Conservation (phyloP, 2,888 invertebrate species). For the Syrista parreyssii region DNA sequence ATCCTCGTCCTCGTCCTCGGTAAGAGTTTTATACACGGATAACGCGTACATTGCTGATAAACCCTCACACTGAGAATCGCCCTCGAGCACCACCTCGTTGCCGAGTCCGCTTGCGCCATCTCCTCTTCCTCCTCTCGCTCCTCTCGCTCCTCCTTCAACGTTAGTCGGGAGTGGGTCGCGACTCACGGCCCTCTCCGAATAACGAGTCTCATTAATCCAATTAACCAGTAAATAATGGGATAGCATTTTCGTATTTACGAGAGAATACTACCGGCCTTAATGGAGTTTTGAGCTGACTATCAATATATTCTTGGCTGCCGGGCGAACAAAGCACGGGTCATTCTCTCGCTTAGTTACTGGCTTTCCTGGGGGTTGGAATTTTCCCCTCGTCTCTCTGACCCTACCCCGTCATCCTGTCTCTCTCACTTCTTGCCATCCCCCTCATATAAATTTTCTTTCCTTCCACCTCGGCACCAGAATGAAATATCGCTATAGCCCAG, state of each 20-base stretch:
- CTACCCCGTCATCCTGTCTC: not conserved
- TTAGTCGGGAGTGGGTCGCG: conserved; percentile 37
- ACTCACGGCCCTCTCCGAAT: conserved; percentile 57
- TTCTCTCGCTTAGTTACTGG: conserved; percentile 61
- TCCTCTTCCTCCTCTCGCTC: not conserved
- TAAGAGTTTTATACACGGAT: not conserved
- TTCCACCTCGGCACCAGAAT: not conserved
- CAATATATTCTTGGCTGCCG: conserved; percentile 60
- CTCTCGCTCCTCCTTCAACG: not conserved
- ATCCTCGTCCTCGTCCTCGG: conserved; percentile 18
- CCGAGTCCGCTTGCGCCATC: conserved; percentile 3
- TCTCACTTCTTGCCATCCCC: conserved; percentile 7
- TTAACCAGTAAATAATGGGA: conserved; percentile 67
- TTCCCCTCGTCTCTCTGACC: conserved; percentile 10
- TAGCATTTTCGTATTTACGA: conserved; percentile 66
- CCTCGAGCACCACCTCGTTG: not conserved
- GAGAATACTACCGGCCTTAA: conserved; percentile 62
- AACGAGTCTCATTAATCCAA: conserved; percentile 67
- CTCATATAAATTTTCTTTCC: conserved; percentile 7
- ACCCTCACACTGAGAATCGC: not conserved
- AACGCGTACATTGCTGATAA: not conserved
- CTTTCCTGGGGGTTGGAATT: conserved; percentile 15
- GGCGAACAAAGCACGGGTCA: conserved; percentile 62
- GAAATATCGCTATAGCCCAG: not conserved
- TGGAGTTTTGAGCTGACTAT: conserved; percentile 67